Conservation (phyloP, 2,888 invertebrate genomes). For the Macrophya alboannulata region DNA sequence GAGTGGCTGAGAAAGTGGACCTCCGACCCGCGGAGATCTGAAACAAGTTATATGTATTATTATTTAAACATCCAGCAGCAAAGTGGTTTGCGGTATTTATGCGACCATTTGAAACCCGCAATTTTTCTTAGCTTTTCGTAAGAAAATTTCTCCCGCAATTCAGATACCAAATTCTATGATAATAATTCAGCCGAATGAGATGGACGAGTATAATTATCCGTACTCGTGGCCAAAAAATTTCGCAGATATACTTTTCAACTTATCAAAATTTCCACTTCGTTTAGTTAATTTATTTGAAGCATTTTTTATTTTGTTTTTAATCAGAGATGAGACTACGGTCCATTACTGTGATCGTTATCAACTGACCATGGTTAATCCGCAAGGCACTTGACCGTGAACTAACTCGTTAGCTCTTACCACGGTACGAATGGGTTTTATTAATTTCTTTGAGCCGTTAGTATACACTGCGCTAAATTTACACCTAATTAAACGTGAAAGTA, state of each 20-base stretch:
- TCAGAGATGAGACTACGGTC: constrained; percentile 17
- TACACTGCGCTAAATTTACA: constrained; percentile 39
- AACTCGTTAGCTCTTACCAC: neutral
- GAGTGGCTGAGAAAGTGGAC: constrained; percentile 77
- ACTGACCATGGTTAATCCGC: constrained; percentile 12
- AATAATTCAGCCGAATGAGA: neutral
- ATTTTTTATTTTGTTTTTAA: neutral
- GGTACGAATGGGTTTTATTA: neutral
- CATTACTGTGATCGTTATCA: constrained; percentile 26
- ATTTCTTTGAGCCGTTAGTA: constrained; percentile 1
- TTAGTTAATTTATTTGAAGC: neutral
- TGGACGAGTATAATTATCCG: neutral
- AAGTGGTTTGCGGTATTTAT: neutral
- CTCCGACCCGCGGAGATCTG: constrained; percentile 78
- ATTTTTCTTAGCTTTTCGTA: neutral
- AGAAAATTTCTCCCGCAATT: neutral
- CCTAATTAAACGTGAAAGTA: constrained; percentile 50
- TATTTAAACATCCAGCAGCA: neutral
- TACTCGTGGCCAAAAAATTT: neutral
- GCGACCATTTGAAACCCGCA: neutral
- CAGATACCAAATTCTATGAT: too few species aligned
- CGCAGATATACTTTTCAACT: too few species aligned
- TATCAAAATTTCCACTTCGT: neutral
- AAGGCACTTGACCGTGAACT: constrained; percentile 12
- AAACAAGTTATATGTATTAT: constrained; percentile 51